Conservation (phyloP, 2,113 vertebrate genomes). For the Istiophorus platypterus region DNA sequence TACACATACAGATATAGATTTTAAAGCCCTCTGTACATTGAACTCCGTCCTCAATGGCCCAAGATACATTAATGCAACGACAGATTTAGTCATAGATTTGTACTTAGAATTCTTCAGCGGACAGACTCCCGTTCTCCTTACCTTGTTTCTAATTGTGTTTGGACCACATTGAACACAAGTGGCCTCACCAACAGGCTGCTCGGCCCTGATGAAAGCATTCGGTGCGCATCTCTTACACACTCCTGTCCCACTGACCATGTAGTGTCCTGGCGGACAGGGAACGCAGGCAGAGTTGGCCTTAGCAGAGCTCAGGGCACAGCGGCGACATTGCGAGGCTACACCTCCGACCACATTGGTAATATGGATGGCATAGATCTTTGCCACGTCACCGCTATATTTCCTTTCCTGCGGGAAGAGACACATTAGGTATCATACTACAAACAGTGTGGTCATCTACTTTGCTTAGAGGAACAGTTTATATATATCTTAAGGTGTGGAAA, state of each 20-base stretch:
- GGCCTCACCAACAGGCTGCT: slow-evolving; percentile 84
- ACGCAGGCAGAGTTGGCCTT: slow-evolving; percentile 85
- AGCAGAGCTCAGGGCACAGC: slow-evolving; percentile 83
- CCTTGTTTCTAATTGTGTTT: slow-evolving; percentile 90
- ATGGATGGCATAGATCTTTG: slow-evolving; percentile 93
- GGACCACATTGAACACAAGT: slow-evolving; percentile 90
- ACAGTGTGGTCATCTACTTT: neutral
- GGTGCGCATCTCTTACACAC: slow-evolving; percentile 87
- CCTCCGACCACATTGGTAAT: slow-evolving; percentile 91
- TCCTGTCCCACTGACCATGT: slow-evolving; percentile 85
- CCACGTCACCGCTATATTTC: slow-evolving; percentile 87
- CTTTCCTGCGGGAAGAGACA: slow-evolving; percentile 83
- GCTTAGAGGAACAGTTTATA: neutral
- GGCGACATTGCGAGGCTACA: slow-evolving; percentile 91
- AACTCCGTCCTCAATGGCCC: neutral
- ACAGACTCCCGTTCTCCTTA: slow-evolving; percentile 52
- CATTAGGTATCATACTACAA: neutral
- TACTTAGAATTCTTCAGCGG: neutral
- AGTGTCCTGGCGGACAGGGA: slow-evolving; percentile 88
- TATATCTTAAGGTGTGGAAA: neutral
- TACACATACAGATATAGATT: too few species aligned
- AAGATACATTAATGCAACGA: neutral
- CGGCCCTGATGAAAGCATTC: slow-evolving; percentile 85
- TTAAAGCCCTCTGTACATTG: neutral
- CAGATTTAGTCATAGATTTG: neutral